Base-by-base conservation (phyloP, 2,797 vertebrate species). In the Aselliscus stoliczkanus region DNA sequence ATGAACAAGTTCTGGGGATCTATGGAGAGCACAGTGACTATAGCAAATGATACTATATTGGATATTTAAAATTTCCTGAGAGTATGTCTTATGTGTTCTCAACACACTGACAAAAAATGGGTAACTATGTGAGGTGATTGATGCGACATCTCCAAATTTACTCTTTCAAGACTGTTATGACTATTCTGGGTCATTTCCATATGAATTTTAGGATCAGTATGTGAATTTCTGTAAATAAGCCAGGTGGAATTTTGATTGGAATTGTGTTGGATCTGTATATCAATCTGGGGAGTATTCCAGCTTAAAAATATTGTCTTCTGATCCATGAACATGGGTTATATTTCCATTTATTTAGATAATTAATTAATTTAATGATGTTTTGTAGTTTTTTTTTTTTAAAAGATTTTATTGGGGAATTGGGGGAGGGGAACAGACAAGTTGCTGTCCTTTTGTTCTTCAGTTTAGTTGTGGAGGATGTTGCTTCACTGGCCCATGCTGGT, bases 221-320 rank as follows among this genome's bases (percentile, higher is more conserved):
- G 39, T 84, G 25, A 90, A 86, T 92, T 84, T 84, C 23, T 92
- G 52, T 23, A 54, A 79, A 84, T 67, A 76, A 95, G 67, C 44
- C 83, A 88, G 69, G 64, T 50, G 29, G 23, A 80, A 88, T 94
- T 94, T 80, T 72, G 73, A 88, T 7, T 89, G 50, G n/a, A 12
- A 86, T 37, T 93, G 54, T 80, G 29, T 47, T 90, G 65, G 79
- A 81, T 76, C 39, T 94, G 54, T 73, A 83, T 56, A 77, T 47
- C 75, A 85, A 34, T 82, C 42, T 86, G 29, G 70, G 13, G 44
- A 21, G 37, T 83, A 83, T 39, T 82, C 37, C 72, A 56, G 56
- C 20, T 89, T 82, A 82, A 86, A 58, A 88, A 87, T 85, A 95
- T 62, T 83, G 21, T 91, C 69, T 91, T 94, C 23, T 69, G 8